Evolutionary conservation across 2,797 vertebrate species (phyloP), one percentile per base, ranked within the genome.

Genomic region (Adelosebastes latens): DNA sequence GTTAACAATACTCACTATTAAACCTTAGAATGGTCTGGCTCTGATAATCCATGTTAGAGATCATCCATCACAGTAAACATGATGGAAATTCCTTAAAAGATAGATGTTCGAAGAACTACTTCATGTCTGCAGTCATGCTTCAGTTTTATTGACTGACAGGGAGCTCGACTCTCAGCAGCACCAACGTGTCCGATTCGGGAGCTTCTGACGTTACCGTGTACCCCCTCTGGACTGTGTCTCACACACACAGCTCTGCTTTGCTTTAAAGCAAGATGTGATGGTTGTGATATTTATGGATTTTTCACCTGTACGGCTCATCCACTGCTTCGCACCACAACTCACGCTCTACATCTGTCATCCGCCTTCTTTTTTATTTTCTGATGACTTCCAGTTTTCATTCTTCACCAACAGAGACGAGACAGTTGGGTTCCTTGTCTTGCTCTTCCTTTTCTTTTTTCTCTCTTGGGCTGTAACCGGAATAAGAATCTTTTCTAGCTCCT

Each of bases 401-500:
- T 61, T 81, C 52, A 77, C 53, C 53, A 73, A 63, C 76, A 72
- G 80, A 78, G 64, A 82, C 64, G 66, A 78, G 22, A 46, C 29
- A 4, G 36, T 79, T 73, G 66, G 77, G 63, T 81, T 81, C 68
- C 53, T 67, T 70, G 18, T 85, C 60, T 59, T 75, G 56, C 36
- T 66, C 52, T 77, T 56, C 24, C 29, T 64, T 25, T 77, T 58
- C 8, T 18, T 64, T 52, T 59, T 24, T 78, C 22, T 64, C n/a
- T 62, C 64, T 79, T 65, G 52, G 62, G 49, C 78, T 92, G 79
- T 85, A 88, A 75, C 63, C 56, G 10, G 42, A 84, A 39, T 66
- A 46, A 61, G 31, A 80, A 31, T 16, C 65, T 34, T 39, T 52
- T 56, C 52, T 85, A 8, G 18, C 82, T 84, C 64, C 42, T 6